Percentiles rank a stretch among this genome's conserved stretches.
Conservation (phyloP, 1,140 invertebrate species). For the Neodiprion virginianus region DNA sequence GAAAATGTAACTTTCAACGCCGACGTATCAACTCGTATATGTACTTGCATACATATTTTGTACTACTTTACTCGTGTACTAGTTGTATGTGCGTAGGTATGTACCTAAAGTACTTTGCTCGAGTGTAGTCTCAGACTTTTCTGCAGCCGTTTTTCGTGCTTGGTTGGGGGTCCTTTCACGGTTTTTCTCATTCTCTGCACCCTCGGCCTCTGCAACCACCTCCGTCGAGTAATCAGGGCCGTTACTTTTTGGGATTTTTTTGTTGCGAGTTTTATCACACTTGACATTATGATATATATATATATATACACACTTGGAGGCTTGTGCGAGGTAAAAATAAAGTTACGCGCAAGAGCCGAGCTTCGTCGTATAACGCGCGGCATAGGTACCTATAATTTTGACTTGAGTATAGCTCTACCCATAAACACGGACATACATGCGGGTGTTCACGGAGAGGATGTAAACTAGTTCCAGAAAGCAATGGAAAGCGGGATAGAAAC, state of each 20-base stretch:
- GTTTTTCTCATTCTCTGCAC: neutral
- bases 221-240: no score
- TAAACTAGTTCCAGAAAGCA: neutral
- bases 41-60: neutral
- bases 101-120: no score
- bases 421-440: neutral
- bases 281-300: no score
- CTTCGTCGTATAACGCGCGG: no score
- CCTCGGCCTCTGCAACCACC: no score
- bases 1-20: conserved; percentile 9
- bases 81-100: neutral
- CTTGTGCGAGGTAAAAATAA: no score
- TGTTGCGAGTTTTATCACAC: no score
- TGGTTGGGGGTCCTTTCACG: neutral
- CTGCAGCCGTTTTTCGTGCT: neutral
- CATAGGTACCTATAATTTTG: neutral
- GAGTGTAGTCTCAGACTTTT: neutral
- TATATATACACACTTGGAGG: no score
- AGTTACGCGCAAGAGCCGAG: no score
- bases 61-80: neutral
- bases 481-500: neutral
- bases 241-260: no score
- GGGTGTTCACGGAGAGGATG: neutral
- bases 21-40: neutral
- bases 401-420: neutral